phyloP scores from a whole-genome alignment of 1,140 invertebrate species.

The Tetragnatha versicolor region DNA sequence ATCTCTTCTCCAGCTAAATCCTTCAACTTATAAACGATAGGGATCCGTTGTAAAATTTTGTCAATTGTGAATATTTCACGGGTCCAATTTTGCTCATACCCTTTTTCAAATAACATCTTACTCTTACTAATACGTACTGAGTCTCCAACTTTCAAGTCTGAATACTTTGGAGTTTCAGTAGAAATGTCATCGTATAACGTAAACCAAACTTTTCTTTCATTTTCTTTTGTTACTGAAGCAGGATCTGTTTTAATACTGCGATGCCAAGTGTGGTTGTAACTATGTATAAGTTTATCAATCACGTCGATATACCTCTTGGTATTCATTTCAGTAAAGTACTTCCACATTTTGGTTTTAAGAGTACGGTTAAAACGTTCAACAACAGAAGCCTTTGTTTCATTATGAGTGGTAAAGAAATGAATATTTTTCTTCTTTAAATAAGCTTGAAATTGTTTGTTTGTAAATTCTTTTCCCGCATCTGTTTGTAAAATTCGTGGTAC shows the following conservation, averaged over 20 bases:
- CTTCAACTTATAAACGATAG: constrained; percentile 3
- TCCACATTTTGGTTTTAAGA: neutral
- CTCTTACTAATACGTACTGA: neutral
- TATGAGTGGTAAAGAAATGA: neutral
- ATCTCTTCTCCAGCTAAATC: constrained; percentile 1
- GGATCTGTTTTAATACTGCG: too few relatives aligned
- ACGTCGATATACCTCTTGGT: too few relatives aligned
- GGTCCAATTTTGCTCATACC: neutral
- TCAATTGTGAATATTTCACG: neutral
- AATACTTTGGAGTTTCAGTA: neutral
- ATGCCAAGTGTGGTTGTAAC: too few relatives aligned
- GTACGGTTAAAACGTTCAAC: neutral
- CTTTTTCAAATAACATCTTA: neutral
- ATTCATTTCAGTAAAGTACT: neutral
- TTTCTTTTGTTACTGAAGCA: neutral
- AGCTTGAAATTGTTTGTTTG: neutral
- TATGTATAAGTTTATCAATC: too few relatives aligned
- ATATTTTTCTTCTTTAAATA: constrained; percentile 1
- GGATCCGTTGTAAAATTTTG: neutral
- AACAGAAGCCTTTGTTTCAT: constrained; percentile 6
- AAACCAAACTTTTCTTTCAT: neutral
- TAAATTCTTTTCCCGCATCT: constrained; percentile 1
- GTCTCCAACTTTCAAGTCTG: neutral
- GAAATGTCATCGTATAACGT: neutral
- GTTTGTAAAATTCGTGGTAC: neutral